Evolutionary conservation across 1,140 invertebrate genomes (phyloP).

Genomic region (Potamilus streckersoni): DNA sequence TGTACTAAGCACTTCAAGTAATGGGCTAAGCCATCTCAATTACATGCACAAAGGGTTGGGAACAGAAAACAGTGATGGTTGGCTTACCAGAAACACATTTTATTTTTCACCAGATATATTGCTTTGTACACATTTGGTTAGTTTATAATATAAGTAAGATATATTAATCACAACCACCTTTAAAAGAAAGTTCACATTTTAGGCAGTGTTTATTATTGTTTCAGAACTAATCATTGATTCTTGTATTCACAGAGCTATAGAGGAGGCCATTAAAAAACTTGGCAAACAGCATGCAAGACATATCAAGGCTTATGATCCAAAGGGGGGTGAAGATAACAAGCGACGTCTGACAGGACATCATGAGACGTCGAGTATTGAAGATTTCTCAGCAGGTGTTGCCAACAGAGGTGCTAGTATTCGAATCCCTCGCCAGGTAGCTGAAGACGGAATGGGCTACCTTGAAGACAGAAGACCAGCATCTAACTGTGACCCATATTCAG

Average conservation of each 20-base stretch:
- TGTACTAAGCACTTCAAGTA: too few relatives aligned
- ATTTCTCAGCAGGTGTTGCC: slow-evolving; percentile 70
- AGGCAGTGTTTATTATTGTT: too few relatives aligned
- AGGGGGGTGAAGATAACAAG: slow-evolving; percentile 70
- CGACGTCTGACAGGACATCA: slow-evolving; percentile 69
- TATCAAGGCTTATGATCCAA: slow-evolving; percentile 89
- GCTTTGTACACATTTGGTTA: too few relatives aligned
- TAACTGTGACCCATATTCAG: slow-evolving; percentile 91
- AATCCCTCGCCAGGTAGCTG: slow-evolving; percentile 77
- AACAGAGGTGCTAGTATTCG: slow-evolving; percentile 71
- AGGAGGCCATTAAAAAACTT: slow-evolving; percentile 79
- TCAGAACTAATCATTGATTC: too few relatives aligned
- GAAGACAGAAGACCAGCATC: slow-evolving; percentile 94
- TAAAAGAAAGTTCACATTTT: too few relatives aligned
- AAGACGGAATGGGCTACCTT: slow-evolving; percentile 91
- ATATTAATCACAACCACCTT: too few relatives aligned
- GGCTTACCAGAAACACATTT: too few relatives aligned
- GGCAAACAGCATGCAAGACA: slow-evolving; percentile 86
- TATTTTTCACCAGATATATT: too few relatives aligned
- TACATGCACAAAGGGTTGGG: too few relatives aligned
- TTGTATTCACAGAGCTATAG: slow-evolving; percentile 61
- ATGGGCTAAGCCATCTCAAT: too few relatives aligned
- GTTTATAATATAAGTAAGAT: too few relatives aligned
- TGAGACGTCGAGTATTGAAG: slow-evolving; percentile 67
- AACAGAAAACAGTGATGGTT: too few relatives aligned